phyloP scores from a whole-genome alignment of 2,797 vertebrate genomes.

The Selene dorsalis region DNA sequence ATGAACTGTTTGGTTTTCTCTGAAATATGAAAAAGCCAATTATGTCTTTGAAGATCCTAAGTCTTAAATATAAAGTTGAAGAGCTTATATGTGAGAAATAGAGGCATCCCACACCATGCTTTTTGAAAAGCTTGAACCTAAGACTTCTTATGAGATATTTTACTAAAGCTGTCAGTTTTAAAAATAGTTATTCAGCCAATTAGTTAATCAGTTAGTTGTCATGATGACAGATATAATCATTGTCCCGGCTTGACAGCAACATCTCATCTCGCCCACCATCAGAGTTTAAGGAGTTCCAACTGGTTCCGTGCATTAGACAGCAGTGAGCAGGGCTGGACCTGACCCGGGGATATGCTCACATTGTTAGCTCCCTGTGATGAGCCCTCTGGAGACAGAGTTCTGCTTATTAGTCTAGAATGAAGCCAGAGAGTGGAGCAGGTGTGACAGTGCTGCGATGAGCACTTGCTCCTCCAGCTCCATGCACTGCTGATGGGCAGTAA shows the following conservation, averaged over 20 bases:
- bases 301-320: constrained; percentile 3
- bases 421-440: constrained; percentile 35
- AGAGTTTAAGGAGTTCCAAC: constrained; percentile 8
- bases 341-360: constrained; percentile 39
- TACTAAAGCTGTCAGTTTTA: too few species aligned
- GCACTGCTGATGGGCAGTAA: constrained; percentile 65
- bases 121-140: neutral
- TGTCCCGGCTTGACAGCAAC: constrained; percentile 1
- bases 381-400: constrained; percentile 41
- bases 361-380: constrained; percentile 51
- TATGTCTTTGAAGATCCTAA: neutral
- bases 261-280: neutral
- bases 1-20: neutral
- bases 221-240: neutral
- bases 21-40: neutral
- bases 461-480: constrained; percentile 56
- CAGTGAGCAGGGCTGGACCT: constrained; percentile 27
- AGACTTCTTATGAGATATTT: neutral
- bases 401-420: constrained; percentile 54
- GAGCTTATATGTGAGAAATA: neutral
- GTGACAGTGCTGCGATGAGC: constrained; percentile 62
- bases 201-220: neutral
- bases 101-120: neutral
- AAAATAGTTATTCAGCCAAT: neutral
- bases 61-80: neutral